phyloP scores from a whole-genome alignment of 2,888 invertebrate species.

The Trichopria drosophilae region DNA sequence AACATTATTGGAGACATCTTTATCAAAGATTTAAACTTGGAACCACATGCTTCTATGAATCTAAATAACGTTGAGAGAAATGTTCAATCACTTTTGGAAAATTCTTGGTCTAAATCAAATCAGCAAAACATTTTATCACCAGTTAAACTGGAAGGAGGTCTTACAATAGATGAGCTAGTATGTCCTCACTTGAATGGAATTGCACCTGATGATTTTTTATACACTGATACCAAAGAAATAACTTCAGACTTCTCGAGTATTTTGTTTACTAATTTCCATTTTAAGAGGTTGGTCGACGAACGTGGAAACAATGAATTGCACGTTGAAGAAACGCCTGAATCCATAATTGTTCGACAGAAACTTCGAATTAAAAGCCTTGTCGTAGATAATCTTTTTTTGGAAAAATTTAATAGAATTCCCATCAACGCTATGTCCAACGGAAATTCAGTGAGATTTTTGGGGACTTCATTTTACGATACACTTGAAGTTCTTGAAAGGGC shows the following conservation, averaged over 20 bases:
- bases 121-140: slow-evolving; percentile 39
- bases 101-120: slow-evolving; percentile 47
- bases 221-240: slow-evolving; percentile 33
- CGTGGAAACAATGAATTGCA: slow-evolving; percentile 11
- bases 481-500: slow-evolving; percentile 32
- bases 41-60: slow-evolving; percentile 19
- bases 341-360: too few species aligned
- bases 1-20: slow-evolving; percentile 41
- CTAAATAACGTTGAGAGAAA: slow-evolving; percentile 25
- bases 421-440: slow-evolving; percentile 33
- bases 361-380: too few species aligned
- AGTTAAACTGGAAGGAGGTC: slow-evolving; percentile 37
- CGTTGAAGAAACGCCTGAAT: slow-evolving; percentile 29
- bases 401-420: slow-evolving; percentile 43
- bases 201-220: slow-evolving; percentile 42
- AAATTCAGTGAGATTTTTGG: slow-evolving; percentile 18
- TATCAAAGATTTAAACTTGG: slow-evolving; percentile 34
- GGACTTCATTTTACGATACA: slow-evolving; percentile 24
- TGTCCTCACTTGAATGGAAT: slow-evolving; percentile 43
- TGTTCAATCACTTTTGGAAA: slow-evolving; percentile 29
- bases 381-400: slow-evolving; percentile 35
- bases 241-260: slow-evolving; percentile 38
- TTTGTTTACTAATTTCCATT: slow-evolving; percentile 40
- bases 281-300: slow-evolving; percentile 29
- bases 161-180: slow-evolving; percentile 42